A percentile compares a stretch with the other conserved stretches of the same genome.
phyloP scores from a whole-genome alignment of 2,113 vertebrate genomes.

The Lophochroa leadbeateri region DNA sequence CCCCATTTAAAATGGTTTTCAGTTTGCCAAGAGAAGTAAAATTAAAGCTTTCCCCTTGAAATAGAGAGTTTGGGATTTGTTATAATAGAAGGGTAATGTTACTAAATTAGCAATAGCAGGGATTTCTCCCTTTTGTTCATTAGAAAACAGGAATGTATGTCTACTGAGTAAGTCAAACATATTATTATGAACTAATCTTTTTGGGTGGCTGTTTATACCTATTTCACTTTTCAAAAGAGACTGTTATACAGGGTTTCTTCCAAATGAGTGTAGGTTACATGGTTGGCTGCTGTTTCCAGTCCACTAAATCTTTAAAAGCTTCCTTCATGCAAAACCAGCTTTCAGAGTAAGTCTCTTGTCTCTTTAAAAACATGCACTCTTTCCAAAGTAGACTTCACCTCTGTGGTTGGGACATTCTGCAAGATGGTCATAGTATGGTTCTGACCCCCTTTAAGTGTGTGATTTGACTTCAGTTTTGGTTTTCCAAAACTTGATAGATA shows the following conservation, averaged over 20 bases:
- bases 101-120: background rate
- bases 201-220: background rate
- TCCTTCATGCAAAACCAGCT: background rate
- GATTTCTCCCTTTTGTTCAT: background rate
- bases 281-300: background rate
- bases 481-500: background rate
- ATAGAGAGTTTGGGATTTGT: background rate
- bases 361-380: background rate
- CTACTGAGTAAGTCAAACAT: background rate
- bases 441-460: background rate
- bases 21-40: slow-evolving; percentile 44
- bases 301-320: background rate
- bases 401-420: background rate
- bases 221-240: background rate
- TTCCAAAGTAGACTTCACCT: background rate
- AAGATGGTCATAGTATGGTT: background rate
- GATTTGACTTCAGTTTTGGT: background rate
- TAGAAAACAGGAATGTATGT: background rate
- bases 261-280: background rate
- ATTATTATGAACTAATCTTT: background rate
- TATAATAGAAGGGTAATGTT: slow-evolving; percentile 15
- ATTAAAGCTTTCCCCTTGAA: slow-evolving; percentile 38
- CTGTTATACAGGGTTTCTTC: background rate
- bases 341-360: background rate
- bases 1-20: background rate